Conservation (phyloP, 2,797 vertebrate species). For the Ambastaia sidthimunki region DNA sequence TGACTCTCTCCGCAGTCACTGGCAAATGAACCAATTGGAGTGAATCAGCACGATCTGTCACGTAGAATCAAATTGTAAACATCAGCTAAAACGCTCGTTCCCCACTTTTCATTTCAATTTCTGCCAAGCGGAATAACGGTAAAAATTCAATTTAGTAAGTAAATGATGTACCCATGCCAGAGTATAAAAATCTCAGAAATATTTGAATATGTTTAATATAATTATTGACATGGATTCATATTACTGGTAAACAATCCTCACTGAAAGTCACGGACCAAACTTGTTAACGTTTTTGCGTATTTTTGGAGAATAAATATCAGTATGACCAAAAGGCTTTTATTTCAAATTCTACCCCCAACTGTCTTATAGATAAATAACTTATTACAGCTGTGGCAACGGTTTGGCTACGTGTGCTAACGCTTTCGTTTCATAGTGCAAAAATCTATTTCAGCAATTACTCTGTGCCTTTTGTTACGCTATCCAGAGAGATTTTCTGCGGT, state of each 20-base stretch:
- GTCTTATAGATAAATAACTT: constrained; percentile 29
- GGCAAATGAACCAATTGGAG: constrained; percentile 32
- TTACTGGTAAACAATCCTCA: neutral
- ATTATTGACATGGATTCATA: neutral
- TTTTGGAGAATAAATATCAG: constrained; percentile 5
- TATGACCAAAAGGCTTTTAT: neutral
- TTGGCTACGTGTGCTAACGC: constrained; percentile 22
- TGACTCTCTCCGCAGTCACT: constrained; percentile 38
- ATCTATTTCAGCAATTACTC: constrained; percentile 37
- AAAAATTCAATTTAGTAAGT: constrained; percentile 18
- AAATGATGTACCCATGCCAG: neutral
- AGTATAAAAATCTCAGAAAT: neutral
- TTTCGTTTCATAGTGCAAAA: constrained; percentile 19
- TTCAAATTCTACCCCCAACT: neutral
- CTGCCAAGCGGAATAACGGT: constrained; percentile 9
- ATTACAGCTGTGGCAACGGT: constrained; percentile 14
- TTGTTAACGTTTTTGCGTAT: neutral
- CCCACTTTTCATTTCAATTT: constrained; percentile 19
- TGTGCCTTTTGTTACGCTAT: constrained; percentile 42
- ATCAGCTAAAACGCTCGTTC: constrained; percentile 36
- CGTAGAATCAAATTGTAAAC: constrained; percentile 42
- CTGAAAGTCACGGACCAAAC: constrained; percentile 25
- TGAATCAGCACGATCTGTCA: constrained; percentile 41
- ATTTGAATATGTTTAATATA: neutral
- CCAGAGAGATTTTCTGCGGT: constrained; percentile 62